phyloP scores from a whole-genome alignment of 2,888 invertebrate species.

The Malachius bipustulatus region DNA sequence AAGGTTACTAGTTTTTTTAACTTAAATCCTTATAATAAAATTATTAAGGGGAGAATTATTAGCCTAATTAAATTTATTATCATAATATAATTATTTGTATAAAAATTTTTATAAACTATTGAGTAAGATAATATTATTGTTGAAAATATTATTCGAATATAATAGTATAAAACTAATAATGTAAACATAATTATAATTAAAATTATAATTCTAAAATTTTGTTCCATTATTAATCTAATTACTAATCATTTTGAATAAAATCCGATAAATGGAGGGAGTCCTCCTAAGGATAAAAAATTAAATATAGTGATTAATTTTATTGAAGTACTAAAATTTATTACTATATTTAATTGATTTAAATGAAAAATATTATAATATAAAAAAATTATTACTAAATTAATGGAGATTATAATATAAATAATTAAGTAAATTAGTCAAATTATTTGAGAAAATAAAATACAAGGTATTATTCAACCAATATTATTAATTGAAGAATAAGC shows the following conservation, averaged over 20 bases:
- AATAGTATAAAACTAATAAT: constrained; percentile 45
- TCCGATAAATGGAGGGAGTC: constrained; percentile 48
- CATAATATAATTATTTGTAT: constrained; percentile 31
- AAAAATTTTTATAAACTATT: constrained; percentile 34
- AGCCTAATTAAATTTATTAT: constrained; percentile 25
- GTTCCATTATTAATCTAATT: constrained; percentile 41
- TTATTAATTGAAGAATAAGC: constrained; percentile 53
- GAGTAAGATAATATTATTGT: constrained; percentile 39
- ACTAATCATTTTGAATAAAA: constrained; percentile 50
- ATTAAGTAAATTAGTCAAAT: too few relatives aligned
- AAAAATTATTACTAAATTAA: too few relatives aligned
- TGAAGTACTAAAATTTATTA: constrained; percentile 32
- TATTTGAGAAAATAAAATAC: too few relatives aligned
- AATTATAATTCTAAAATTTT: constrained; percentile 36
- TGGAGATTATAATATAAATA: constrained; percentile 39
- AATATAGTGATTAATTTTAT: constrained; percentile 42
- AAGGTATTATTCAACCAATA: constrained; percentile 39
- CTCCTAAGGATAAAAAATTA: constrained; percentile 46
- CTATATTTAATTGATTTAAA: too few relatives aligned
- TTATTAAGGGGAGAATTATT: constrained; percentile 26
- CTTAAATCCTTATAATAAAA: constrained; percentile 42
- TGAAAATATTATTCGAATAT: too few relatives aligned
- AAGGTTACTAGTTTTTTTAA: constrained; percentile 51
- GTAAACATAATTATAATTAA: constrained; percentile 41
- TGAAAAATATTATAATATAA: too few relatives aligned